Percentiles rank a stretch among this genome's conserved stretches.
phyloP scores from a whole-genome alignment of 2,113 vertebrate genomes.

The Pogonocichla stellata region DNA sequence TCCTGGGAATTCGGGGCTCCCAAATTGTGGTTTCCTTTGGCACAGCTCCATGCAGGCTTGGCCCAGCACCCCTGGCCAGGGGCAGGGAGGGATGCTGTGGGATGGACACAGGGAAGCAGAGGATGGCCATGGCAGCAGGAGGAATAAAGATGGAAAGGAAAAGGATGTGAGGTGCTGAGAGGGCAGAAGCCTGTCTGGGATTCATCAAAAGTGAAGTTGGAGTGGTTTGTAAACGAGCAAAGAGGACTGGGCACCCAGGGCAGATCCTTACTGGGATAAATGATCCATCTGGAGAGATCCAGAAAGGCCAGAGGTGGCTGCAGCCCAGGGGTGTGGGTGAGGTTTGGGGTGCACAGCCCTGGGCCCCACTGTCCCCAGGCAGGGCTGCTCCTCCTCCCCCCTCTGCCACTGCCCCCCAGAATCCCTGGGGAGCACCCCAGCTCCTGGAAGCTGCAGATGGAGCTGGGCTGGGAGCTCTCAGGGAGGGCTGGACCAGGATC shows the following conservation, averaged over 20 bases:
- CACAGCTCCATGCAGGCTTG: neutral
- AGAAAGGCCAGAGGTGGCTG: neutral
- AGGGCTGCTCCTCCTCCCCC: neutral
- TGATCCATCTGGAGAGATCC: neutral
- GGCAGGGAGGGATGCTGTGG: too few relatives aligned
- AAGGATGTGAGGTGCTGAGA: neutral
- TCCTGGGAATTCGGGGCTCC: neutral
- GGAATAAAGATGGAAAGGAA: neutral
- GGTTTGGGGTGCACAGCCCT: neutral
- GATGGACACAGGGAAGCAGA: neutral
- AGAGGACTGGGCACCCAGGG: neutral
- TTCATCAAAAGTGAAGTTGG: neutral
- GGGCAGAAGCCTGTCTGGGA: neutral
- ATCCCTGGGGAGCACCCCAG: neutral
- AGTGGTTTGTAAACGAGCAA: neutral
- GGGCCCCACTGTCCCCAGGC: rapidly evolving
- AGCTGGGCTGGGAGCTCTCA: neutral
- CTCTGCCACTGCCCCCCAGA: neutral
- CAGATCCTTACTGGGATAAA: neutral
- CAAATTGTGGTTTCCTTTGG: neutral
- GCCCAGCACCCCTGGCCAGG: neutral
- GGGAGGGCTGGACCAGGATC: neutral
- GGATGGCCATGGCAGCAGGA: neutral
- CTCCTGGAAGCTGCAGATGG: neutral
- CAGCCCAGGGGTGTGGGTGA: neutral